Evolutionary conservation across 1,140 invertebrate species (phyloP).

Genomic region (Saccostrea echinata): DNA sequence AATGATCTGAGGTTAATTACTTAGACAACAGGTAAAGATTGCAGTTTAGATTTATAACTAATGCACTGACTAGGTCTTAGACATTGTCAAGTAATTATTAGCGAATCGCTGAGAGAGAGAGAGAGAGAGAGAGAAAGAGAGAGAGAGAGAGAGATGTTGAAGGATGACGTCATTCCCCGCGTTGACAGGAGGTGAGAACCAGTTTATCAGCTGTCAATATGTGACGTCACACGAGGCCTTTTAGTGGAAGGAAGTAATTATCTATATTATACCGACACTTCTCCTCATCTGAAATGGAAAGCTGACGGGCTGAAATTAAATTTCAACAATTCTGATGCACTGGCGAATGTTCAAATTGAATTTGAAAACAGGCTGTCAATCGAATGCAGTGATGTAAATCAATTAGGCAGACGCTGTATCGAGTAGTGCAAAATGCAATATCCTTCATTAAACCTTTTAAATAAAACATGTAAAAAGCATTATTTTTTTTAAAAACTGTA

Average conservation of each 20-base stretch:
- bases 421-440: background rate
- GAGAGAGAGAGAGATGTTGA: background rate
- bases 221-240: background rate
- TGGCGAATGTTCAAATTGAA: conserved; percentile 20
- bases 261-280: background rate
- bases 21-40: background rate
- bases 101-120: no score
- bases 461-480: no score
- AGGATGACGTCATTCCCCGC: background rate
- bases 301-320: conserved; percentile 7
- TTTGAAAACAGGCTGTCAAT: background rate
- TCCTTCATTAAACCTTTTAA: background rate
- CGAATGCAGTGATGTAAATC: background rate
- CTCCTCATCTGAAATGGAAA: background rate
- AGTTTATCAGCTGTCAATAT: conserved; percentile 16
- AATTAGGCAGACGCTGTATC: background rate
- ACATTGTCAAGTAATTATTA: no score
- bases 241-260: conserved; percentile 1
- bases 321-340: conserved; percentile 16
- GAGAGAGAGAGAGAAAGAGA: no score
- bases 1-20: background rate
- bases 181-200: conserved; percentile 30
- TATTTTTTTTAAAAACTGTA: background rate
- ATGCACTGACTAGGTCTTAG: no score
- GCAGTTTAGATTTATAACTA: no score